Conservation (phyloP, 2,888 invertebrate species). For the Melipona beecheii region DNA sequence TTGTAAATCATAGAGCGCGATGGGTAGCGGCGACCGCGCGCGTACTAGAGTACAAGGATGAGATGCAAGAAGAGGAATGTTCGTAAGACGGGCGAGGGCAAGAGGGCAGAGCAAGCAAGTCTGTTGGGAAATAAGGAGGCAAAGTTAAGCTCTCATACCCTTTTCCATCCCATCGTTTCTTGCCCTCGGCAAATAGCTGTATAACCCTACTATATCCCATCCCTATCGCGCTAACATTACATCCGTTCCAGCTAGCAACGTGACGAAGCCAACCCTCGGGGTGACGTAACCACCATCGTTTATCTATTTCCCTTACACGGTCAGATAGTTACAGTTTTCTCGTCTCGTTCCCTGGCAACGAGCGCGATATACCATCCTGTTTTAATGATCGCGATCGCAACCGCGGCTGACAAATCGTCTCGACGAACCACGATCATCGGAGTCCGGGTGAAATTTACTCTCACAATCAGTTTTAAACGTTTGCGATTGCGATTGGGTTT, state of each 20-base stretch:
- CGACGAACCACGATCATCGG: neutral
- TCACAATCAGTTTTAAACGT: neutral
- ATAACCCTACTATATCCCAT: conserved; percentile 76
- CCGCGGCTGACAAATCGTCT: conserved; percentile 33
- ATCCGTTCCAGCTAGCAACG: conserved; percentile 62
- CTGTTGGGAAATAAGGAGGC: conserved; percentile 84
- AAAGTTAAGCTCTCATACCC: conserved; percentile 77
- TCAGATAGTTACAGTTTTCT: conserved; percentile 44
- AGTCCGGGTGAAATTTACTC: neutral
- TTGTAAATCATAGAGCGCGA: conserved; percentile 78
- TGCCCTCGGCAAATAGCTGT: conserved; percentile 80
- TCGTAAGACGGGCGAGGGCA: conserved; percentile 64
- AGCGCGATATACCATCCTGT: neutral
- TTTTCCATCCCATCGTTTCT: conserved; percentile 68
- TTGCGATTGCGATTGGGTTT: neutral
- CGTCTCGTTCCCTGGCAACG: neutral
- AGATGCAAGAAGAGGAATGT: conserved; percentile 72
- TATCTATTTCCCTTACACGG: conserved; percentile 63
- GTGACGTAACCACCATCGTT: conserved; percentile 63
- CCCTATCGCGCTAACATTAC: conserved; percentile 66
- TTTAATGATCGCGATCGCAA: conserved; percentile 2
- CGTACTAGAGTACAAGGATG: conserved; percentile 60
- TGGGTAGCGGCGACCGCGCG: conserved; percentile 69
- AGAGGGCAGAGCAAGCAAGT: conserved; percentile 74
- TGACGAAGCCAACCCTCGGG: conserved; percentile 65